phyloP scores from a whole-genome alignment of 2,888 invertebrate genomes.

The Neoaliturus tenellus region DNA sequence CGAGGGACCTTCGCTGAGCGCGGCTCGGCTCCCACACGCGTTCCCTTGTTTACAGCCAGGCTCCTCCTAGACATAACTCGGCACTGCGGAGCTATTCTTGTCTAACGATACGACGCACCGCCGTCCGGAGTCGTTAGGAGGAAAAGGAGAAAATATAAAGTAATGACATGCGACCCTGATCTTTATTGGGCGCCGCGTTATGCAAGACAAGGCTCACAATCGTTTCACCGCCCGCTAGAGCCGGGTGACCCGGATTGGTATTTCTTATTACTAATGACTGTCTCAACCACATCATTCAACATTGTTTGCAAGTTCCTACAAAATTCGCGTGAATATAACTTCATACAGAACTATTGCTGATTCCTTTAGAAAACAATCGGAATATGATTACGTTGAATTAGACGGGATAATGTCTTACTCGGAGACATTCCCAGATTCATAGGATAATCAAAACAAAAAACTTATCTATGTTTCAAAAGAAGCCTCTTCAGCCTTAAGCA shows the following conservation, averaged over 20 bases:
- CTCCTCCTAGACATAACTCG: neutral
- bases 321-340: no score
- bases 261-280: neutral
- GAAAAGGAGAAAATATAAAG: conserved; percentile 22
- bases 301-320: no score
- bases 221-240: neutral
- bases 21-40: neutral
- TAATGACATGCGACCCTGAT: conserved; percentile 33
- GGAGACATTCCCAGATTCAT: no score
- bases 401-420: no score
- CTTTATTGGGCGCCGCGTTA: conserved; percentile 20
- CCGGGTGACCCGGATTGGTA: conserved; percentile 13
- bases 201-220: conserved; percentile 26
- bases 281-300: no score
- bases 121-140: neutral
- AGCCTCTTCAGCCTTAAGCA: no score
- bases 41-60: neutral
- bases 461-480: no score
- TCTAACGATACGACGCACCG: neutral
- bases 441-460: no score
- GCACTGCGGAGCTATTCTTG: neutral
- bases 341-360: no score
- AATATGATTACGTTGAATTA: no score
- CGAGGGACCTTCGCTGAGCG: neutral
- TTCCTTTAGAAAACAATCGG: no score